Percentiles rank a stretch among this genome's conserved stretches.
Conservation (phyloP, 2,888 invertebrate genomes). For the Meliscaeva auricollis region DNA sequence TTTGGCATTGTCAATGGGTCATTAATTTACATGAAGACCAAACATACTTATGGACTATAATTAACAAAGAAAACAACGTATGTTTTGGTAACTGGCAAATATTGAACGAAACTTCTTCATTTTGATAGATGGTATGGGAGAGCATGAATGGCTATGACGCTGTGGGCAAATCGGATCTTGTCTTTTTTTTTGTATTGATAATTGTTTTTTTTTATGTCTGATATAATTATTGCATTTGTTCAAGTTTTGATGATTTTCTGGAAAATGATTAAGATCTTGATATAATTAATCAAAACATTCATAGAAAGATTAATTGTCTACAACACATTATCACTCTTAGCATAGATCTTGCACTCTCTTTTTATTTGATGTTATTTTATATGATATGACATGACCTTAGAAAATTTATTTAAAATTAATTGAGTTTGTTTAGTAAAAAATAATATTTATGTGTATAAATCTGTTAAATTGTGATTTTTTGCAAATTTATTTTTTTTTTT, state of each 20-base stretch:
- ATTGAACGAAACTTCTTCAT: background rate
- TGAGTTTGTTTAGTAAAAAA: background rate
- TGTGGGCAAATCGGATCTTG: conserved; percentile 14
- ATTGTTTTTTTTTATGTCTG: conserved; percentile 30
- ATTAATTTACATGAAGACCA: conserved; percentile 6
- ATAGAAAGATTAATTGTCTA: background rate
- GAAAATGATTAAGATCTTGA: background rate
- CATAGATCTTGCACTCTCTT: conserved; percentile 1
- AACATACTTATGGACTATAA: background rate
- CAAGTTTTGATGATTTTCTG: conserved; percentile 16
- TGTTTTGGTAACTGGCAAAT: conserved; percentile 5
- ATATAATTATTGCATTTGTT: conserved; percentile 21
- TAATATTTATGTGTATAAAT: background rate
- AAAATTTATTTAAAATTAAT: background rate
- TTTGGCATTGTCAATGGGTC: conserved; percentile 41
- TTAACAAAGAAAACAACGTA: background rate
- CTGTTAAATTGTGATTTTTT: background rate
- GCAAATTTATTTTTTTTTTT: background rate
- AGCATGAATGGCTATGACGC: conserved; percentile 13
- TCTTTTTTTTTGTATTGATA: conserved; percentile 9
- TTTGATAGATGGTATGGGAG: conserved; percentile 31
- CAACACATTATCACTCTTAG: background rate
- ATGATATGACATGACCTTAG: background rate
- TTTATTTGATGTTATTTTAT: background rate
- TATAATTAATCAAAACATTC: conserved; percentile 12